Evolutionary conservation across 92 coral and sea anemone genomes (phyloP).

Genomic region (Pocillopora grandis): DNA sequence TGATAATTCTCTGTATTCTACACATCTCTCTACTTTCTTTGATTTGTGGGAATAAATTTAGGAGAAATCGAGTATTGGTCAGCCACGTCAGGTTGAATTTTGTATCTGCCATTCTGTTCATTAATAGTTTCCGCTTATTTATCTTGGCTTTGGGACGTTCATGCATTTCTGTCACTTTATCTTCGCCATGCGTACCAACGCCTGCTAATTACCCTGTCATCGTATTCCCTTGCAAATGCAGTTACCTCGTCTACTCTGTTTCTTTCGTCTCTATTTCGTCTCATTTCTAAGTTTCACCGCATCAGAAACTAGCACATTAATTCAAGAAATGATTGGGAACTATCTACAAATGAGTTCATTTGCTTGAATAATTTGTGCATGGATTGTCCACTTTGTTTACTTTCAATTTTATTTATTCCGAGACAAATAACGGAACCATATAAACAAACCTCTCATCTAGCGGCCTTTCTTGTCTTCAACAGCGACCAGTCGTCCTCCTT

Average conservation of each 20-base stretch:
- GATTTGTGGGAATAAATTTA: neutral
- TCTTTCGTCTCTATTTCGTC: neutral
- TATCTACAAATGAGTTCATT: constrained; percentile 4
- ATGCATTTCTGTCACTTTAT: neutral
- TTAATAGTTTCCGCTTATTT: neutral
- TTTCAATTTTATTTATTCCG: neutral
- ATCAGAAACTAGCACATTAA: constrained; percentile 9
- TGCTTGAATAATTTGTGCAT: neutral
- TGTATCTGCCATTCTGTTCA: neutral
- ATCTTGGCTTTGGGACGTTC: neutral
- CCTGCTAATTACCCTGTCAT: neutral
- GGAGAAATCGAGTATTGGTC: neutral
- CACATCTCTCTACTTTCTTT: neutral
- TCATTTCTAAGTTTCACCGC: neutral
- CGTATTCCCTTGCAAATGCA: neutral
- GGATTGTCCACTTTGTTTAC: neutral
- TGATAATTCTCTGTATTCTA: neutral
- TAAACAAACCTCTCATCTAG: constrained; percentile 10
- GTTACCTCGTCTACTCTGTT: neutral
- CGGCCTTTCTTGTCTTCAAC: constrained; percentile 21
- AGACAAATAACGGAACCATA: neutral
- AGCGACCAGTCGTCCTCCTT: constrained; percentile 33
- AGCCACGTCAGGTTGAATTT: neutral
- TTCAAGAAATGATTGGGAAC: constrained; percentile 11
- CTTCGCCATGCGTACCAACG: neutral